Conservation (phyloP, 2,797 vertebrate species). For the Pseudopleuronectes americanus region DNA sequence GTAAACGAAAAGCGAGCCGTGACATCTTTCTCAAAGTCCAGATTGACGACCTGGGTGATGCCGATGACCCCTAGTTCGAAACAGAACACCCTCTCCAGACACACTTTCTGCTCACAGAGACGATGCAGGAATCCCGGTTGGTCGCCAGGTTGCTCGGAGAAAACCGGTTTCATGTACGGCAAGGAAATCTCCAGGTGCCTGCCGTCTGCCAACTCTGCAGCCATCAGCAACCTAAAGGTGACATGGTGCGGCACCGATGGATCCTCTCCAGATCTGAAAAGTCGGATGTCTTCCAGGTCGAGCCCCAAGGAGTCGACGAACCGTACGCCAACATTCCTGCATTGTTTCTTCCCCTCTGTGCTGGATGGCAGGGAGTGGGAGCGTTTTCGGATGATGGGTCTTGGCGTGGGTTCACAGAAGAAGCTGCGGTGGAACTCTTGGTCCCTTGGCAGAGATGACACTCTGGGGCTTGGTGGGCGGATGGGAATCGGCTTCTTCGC, state of each 20-base stretch:
- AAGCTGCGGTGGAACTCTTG: slow-evolving; percentile 36
- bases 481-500: slow-evolving; percentile 69
- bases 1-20: slow-evolving; percentile 91
- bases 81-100: slow-evolving; percentile 91
- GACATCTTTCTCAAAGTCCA: slow-evolving; percentile 93
- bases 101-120: slow-evolving; percentile 86
- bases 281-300: slow-evolving; percentile 90
- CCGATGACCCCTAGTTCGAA: slow-evolving; percentile 91
- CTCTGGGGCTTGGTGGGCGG: slow-evolving; percentile 60
- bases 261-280: slow-evolving; percentile 90
- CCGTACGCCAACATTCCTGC: slow-evolving; percentile 86
- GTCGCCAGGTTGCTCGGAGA: slow-evolving; percentile 87
- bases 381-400: slow-evolving; percentile 89
- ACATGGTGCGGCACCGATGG: slow-evolving; percentile 94
- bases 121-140: slow-evolving; percentile 83
- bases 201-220: slow-evolving; percentile 88
- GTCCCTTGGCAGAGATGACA: slow-evolving; percentile 28
- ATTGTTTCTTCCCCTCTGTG: slow-evolving; percentile 78
- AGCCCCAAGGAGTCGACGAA: slow-evolving; percentile 95
- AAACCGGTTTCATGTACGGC: slow-evolving; percentile 89
- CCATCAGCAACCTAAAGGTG: slow-evolving; percentile 89
- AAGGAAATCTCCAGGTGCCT: slow-evolving; percentile 87
- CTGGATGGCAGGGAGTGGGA: slow-evolving; percentile 89
- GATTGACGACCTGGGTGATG: slow-evolving; percentile 89
- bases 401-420: slow-evolving; percentile 85